phyloP scores from a whole-genome alignment of 2,888 invertebrate species.

The Caradrina clavipalpis region DNA sequence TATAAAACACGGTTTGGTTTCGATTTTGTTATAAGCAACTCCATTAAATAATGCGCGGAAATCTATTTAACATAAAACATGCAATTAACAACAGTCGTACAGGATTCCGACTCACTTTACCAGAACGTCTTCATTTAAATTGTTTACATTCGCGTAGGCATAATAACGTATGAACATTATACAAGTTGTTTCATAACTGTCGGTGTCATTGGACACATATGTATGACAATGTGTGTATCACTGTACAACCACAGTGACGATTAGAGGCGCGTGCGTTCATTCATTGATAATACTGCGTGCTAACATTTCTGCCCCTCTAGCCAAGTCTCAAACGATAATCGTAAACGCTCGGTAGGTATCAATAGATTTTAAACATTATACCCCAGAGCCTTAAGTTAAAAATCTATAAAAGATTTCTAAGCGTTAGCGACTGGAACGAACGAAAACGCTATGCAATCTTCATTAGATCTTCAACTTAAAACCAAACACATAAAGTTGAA shows the following conservation, averaged over 20 bases:
- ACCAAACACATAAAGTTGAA: no score
- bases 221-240: slow-evolving; percentile 57
- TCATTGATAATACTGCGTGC: slow-evolving; percentile 51
- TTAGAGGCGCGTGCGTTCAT: slow-evolving; percentile 66
- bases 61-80: slow-evolving; percentile 17
- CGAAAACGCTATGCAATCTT: no score
- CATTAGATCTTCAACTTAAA: no score
- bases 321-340: no score
- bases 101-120: slow-evolving; percentile 44
- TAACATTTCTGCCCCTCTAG: slow-evolving; percentile 66
- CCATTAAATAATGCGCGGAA: slow-evolving; percentile 12
- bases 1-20: not conserved
- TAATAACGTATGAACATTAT: slow-evolving; percentile 62
- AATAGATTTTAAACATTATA: no score
- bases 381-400: no score
- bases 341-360: no score
- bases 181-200: slow-evolving; percentile 67
- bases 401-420: no score
- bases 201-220: slow-evolving; percentile 70
- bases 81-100: slow-evolving; percentile 12
- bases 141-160: slow-evolving; percentile 64
- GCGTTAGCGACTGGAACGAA: no score
- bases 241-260: slow-evolving; percentile 35
- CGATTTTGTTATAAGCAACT: not conserved
- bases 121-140: slow-evolving; percentile 35